Evolutionary conservation across 2,113 vertebrate species (phyloP), one percentile per base, ranked within the genome.

Genomic region (Arenaria interpres): DNA sequence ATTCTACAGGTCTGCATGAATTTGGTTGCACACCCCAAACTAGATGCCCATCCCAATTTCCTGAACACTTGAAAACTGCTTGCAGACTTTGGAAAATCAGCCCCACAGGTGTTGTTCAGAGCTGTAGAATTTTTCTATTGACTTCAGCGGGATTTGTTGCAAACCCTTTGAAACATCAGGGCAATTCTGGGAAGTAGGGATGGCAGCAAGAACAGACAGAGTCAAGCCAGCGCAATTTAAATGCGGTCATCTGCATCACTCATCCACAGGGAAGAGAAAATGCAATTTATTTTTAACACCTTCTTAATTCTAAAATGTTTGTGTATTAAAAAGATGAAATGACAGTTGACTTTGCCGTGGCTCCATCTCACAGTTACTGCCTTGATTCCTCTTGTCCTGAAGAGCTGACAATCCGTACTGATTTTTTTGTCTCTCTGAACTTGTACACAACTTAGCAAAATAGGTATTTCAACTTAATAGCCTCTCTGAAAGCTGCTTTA

Each of bases 261-360:
- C 28, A 14, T 50, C n/a, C 30, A 21, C 25, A 24, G 30, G 2
- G 64, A 80, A 72, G 71, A 93, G 74, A 91, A 77, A 78, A 88
- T n/a, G 43, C 39, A 59, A 71, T 93, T 95, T 90, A 62, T 80
- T 91, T 91, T 73, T 80, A 88, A 88, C 85, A 69, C 90, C 71
- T 69, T 72, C 77, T 88, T 84, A 80, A 93, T 93, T 83, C 85
- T 24, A 9, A 54, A 84, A n/a, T 54, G 63, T 48, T 91, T 74
- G n/a, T 77, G 0, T 32, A 22, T 69, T 80, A 73, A 77, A 62
- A 79, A 46, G 59, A 45, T 67, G 78, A 59, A 67, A 80, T 74
- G 57, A 73, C 51, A 71, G 50, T 50, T 89, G 51, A 7, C 22
- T 95, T 84, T 18, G 8, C 43, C 71, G 46, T 60, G 68, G 54